Evolutionary conservation across 2,888 invertebrate genomes (phyloP).

Genomic region (Thymelicus acteon): DNA sequence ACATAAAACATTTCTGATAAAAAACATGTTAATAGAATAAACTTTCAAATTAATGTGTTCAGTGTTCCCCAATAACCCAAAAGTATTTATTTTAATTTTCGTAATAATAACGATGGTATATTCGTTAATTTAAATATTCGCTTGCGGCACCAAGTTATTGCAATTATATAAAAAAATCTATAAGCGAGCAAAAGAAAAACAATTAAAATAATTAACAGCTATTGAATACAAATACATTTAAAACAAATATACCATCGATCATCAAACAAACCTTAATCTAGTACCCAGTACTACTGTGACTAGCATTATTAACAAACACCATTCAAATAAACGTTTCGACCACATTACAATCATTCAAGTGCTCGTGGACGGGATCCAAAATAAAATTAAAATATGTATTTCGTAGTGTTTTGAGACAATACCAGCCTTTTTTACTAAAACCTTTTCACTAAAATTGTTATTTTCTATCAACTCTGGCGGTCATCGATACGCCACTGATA

Average conservation of each 20-base stretch:
- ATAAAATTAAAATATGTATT: conserved; percentile 5
- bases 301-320: conserved; percentile 62
- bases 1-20: conserved; percentile 43
- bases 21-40: conserved; percentile 37
- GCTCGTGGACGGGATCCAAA: conserved; percentile 30
- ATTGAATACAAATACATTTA: conserved; percentile 6
- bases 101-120: conserved; percentile 39
- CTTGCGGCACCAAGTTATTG: not conserved
- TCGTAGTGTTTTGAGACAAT: not conserved
- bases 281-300: conserved; percentile 75
- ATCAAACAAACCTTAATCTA: conserved; percentile 55
- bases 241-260: conserved; percentile 40
- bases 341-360: conserved; percentile 9
- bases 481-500: not conserved
- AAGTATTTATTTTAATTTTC: conserved; percentile 40
- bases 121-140: not conserved
- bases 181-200: not conserved
- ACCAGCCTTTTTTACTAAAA: conserved; percentile 7
- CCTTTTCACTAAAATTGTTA: not conserved
- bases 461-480: not conserved
- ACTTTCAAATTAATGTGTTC: conserved; percentile 33
- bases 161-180: not conserved
- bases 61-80: conserved; percentile 55
- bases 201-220: not conserved
- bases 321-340: conserved; percentile 12